Base-by-base conservation (phyloP, 2,888 invertebrate species). In the Patella caerulea region DNA sequence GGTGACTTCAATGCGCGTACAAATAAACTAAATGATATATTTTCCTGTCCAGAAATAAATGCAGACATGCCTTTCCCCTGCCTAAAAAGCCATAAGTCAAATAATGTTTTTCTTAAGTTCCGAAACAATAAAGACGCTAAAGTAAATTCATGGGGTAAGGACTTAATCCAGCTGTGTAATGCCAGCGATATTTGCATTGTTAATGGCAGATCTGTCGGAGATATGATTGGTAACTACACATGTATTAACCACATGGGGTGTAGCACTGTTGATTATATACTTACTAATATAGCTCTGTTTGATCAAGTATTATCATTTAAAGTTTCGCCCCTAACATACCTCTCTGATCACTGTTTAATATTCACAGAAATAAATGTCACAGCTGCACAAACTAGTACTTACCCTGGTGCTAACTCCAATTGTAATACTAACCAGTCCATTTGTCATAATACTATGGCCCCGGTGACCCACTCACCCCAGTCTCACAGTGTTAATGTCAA, bases 141-240 rank as follows among this genome's bases (percentile, higher is more conserved):
- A 17, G 12, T 73, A n/a, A 73, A 76, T 29, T n/a, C 73, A 45
- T 73, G 73, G 71, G 79, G 76, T n/a, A 79, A 19, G 34, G 76
- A 71, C 3, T n/a, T 73, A 29, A 29, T 76, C 24, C 73, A 79
- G 15, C 15, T 79, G 24, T 79, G 79, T 54, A 76, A 71, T 59
- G n/a, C 34, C 24, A 76, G 71, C 71, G 59, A 76, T 59, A 19
- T 74, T 34, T 19, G 76, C 11, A 76, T 79, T 53, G 53, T 79
- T 15, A 79, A 79, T 76, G 79, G 79, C 34, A 65, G 79, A 71
- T 76, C 71, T 52, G 19, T 76, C 15, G 79, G 73, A 55, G 74
- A 76, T 29, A 71, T 73, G 69, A 54, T 52, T 45, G 79, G 76
- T 3, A 53, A 53, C 4, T 73, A 71, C 55, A 79, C 79, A 9